Percentiles rank a stretch among this genome's conserved stretches.
These are phyloP conservation scores for Parazoanthus darwini DNA, from an alignment of 92 coral and sea anemone species.

Conservation along the genomic window DNA sequence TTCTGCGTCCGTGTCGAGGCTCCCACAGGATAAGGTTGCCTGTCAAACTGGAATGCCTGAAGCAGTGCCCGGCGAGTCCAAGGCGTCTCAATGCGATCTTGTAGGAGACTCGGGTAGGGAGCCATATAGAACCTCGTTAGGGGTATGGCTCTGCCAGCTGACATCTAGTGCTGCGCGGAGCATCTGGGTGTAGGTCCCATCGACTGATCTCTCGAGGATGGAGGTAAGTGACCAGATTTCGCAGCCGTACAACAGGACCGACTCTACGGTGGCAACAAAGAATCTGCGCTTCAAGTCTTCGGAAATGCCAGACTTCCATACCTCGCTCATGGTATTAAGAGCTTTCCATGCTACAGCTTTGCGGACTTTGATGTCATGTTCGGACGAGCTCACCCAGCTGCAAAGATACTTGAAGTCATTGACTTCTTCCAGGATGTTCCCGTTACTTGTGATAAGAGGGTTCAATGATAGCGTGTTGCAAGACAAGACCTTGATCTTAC, in stretches of 20 bases:
- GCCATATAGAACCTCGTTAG: constrained; percentile 22
- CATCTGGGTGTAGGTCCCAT: constrained; percentile 41
- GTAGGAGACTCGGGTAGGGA: neutral
- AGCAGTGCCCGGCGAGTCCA: no score
- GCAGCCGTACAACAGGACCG: constrained; percentile 40
- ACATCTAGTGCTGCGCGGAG: constrained; percentile 40
- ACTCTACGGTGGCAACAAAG: constrained; percentile 40
- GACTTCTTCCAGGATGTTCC: neutral
- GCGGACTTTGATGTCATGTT: constrained; percentile 3
- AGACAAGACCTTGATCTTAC: neutral
- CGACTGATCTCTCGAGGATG: constrained; percentile 28
- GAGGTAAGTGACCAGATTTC: constrained; percentile 32
- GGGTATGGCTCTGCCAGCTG: constrained; percentile 36
- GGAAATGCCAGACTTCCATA: constrained; percentile 36
- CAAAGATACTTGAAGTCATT: neutral
- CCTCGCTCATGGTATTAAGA: constrained; percentile 20
- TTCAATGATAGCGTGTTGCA: neutral
- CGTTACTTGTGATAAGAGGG: neutral
- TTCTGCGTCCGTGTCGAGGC: no score
- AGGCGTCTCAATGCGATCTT: no score
- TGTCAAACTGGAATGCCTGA: no score
- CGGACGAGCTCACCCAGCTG: neutral
- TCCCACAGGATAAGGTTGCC: no score
- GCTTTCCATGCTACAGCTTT: constrained; percentile 15
- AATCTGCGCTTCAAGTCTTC: constrained; percentile 17